Evolutionary conservation across 2,113 vertebrate genomes (phyloP).

Genomic region (Indicator maculatus): DNA sequence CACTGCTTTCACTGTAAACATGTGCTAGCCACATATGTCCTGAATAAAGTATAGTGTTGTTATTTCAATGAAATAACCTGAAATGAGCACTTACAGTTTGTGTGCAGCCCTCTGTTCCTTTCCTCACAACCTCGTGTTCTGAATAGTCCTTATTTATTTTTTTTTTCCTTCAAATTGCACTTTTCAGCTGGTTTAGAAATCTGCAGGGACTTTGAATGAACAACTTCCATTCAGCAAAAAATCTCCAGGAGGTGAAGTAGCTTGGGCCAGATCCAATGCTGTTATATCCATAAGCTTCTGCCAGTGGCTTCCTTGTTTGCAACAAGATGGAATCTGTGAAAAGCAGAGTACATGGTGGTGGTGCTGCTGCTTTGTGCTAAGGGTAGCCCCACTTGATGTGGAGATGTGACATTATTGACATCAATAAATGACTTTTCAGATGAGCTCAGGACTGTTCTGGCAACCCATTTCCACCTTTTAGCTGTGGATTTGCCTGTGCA

Average conservation of each 20-base stretch:
- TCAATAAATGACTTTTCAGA: neutral
- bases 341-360: rapidly evolving
- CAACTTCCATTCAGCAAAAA: neutral
- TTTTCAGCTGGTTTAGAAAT: slow-evolving; percentile 18
- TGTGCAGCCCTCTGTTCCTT: neutral
- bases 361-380: neutral
- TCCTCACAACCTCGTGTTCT: neutral
- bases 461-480: neutral
- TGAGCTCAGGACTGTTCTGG: neutral
- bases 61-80: slow-evolving; percentile 8
- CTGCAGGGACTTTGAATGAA: neutral
- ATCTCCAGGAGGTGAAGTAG: neutral
- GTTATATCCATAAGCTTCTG: neutral
- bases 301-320: neutral
- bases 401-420: neutral
- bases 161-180: neutral
- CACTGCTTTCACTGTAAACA: neutral
- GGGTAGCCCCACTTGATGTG: rapidly evolving
- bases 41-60: neutral
- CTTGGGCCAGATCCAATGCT: neutral
- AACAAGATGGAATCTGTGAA: neutral
- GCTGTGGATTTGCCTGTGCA: neutral
- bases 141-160: neutral
- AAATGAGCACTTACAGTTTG: neutral
- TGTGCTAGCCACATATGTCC: neutral